Base-by-base conservation (phyloP, 1,140 invertebrate species). In the Drosophila kurseongensis region DNA sequence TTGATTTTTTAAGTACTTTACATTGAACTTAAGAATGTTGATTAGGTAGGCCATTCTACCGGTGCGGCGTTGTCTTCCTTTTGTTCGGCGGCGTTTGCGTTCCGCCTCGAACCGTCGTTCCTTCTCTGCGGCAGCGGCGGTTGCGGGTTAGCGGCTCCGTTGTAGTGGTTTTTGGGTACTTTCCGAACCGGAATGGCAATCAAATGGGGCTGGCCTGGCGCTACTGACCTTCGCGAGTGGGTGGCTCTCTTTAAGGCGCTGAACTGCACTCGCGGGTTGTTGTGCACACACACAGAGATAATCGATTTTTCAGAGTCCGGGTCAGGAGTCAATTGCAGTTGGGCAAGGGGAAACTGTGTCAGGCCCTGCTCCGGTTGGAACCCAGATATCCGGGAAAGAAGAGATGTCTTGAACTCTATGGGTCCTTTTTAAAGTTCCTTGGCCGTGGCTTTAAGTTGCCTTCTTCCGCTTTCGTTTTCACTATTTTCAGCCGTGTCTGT, bases 21-120 rank as follows among this genome's bases (percentile, higher is more conserved):
- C 91, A 86, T 91, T 91, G 79, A 91, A 91, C 86, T 91, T 91
- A 66, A 91, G 84, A 61, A 91, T 91, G 73, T 91, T 91, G 61
- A 91, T 91, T 86, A 91, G 69, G 77, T 91, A 91, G 78, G 89
- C 90, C 90, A 91, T 91, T 44, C 84, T 91, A 92, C 72, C 91
- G 91, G 82, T 92, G 91, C 54, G 91, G 91, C 50, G 77, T 79
- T 38, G 86, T 92, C 60, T 92, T 92, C 52, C 47, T 66, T 29
- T 83, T 90, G 36, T 58, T 74, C 59, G 52, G 76, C 52, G 79
- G 47, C 35, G 55, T 58, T 57, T 68, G 67, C 58, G 74, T 76
- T 54, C 65, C 50, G 65, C 62, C 45, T 72, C 75, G 60, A 67
- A 80, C 50, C 73, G 65, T 63, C 69, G 78, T 74, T 51, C 84